Evolutionary conservation across 1,140 invertebrate species (phyloP).

Genomic region (Diabrotica undecimpunctata): DNA sequence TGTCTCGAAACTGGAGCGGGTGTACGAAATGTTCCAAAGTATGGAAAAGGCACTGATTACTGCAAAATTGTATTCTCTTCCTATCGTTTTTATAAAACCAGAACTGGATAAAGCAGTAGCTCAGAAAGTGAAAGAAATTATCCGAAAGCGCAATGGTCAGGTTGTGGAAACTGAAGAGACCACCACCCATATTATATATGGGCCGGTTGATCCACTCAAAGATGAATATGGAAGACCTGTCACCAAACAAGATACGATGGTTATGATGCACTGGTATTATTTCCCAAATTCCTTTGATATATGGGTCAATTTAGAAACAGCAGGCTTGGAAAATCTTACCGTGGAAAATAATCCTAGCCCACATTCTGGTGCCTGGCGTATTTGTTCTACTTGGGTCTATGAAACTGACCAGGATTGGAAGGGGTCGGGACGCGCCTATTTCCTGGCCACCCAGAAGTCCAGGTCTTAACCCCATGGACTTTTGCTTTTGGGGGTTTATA

Average conservation of each 20-base stretch:
- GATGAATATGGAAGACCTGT: conserved; percentile 87
- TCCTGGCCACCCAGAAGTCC: no score
- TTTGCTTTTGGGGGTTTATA: no score
- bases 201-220: conserved; percentile 74
- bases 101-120: conserved; percentile 83
- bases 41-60: conserved; percentile 83
- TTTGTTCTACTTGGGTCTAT: conserved; percentile 82
- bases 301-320: conserved; percentile 73
- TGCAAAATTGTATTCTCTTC: conserved; percentile 74
- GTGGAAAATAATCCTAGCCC: conserved; percentile 51
- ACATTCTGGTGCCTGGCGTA: conserved; percentile 61
- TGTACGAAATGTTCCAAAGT: conserved; percentile 90
- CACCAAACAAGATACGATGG: conserved; percentile 75
- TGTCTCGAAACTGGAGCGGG: conserved; percentile 84
- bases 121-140: conserved; percentile 81
- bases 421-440: no score
- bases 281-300: conserved; percentile 90
- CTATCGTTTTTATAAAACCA: conserved; percentile 74
- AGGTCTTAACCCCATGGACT: no score
- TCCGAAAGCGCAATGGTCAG: conserved; percentile 81
- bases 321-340: conserved; percentile 55
- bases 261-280: conserved; percentile 91
- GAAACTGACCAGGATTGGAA: conserved; percentile 88
- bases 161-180: conserved; percentile 77
- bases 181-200: conserved; percentile 89